Evolutionary conservation across 2,797 vertebrate genomes (phyloP), one percentile per base, ranked within the genome.

Genomic region (Poeciliopsis gracilis): DNA sequence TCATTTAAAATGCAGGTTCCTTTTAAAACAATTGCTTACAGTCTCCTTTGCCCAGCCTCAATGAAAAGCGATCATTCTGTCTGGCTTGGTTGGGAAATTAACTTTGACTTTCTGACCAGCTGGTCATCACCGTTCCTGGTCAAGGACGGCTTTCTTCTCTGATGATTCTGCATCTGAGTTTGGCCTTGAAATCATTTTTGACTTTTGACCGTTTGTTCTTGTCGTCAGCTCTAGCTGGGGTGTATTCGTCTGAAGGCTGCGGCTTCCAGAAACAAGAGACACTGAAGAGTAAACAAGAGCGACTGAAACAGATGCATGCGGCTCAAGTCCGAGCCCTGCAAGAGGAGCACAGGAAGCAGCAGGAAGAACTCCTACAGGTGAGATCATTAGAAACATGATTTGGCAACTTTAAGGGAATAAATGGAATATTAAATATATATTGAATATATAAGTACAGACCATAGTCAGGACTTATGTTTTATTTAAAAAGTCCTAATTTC

Each of bases 341-440:
- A 33, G 90, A 94, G 2, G 85, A 94, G 79, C 92, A 95, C 90
- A 84, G 76, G 79, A 89, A 81, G 76, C 93, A 91, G 66, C 92
- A 94, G 67, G 86, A 93, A 25, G 88, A 94, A 49, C 84, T 95
- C 0, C 83, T 95, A 25, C 94, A 96, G 94, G 95, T 96, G 76
- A 92, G 91, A 81, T 30, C 1, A n/a, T 12, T 33, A 5, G 38
- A 36, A 36, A 36, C 1, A 23, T 38, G 16, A 36, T 33, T 36
- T 63, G 59, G 59, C 28, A 36, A 36, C 30, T 20, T 9, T 59
- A 28, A 15, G 57, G n/a, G 57, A 15, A 13, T 59, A 16, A 38
- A 38, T 38, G 5, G 5, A 5, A 38, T 36, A 36, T 36, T 36
- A 36, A 36, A 36, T 38, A 38, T 38, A 38, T 38, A 38, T 38